Base-by-base conservation (phyloP, 1,140 invertebrate species). In the Solenopsis fugax region DNA sequence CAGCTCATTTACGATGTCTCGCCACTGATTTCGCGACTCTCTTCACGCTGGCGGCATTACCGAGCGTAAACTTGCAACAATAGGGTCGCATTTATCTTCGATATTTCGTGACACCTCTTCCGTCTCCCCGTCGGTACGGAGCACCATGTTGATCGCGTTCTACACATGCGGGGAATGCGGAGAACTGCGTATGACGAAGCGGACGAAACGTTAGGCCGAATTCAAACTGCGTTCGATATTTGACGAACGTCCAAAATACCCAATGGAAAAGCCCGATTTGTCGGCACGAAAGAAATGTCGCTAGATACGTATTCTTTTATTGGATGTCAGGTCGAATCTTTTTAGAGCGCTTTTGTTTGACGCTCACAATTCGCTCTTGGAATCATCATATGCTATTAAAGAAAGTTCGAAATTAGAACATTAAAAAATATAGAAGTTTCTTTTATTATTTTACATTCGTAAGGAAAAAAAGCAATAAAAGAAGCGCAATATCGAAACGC, bases 81-180 rank as follows among this genome's bases (percentile, higher is more conserved):
- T 1, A 41, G 3, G 2, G 7, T 65, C 34, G 10, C 37, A 37
- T 69, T 48, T 50, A 50, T 24, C 24, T 24, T 48, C 41, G 4
- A 6, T 16, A 9, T 37, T 21, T 13, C 4, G n/a, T 10, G 41
- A 18, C 37, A 41, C n/a, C 37, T 67, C n/a, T 21, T 41, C 4
- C 18, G 13, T 67, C 45, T 69, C 7, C 65, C n/a, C 21, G 6
- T 50, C 41, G 21, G 24, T 9, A 50, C 13, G 10, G 12, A 16
- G 13, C 65, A 69, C 65, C 65, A 69, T 69, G 65, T 69, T 69
- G 16, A 50, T 29, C 48, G 21, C 41, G n/a, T 50, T 50, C 5
- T 69, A 50, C 13, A 21, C 10, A 41, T 12, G 41, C 41, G 12
- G 21, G 4, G n/a, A n/a, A 41, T 56, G n/a, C n/a, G n/a, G 18